Percentiles rank a stretch among this genome's conserved stretches.
phyloP scores from a whole-genome alignment of 2,797 vertebrate genomes.

The Perodicticus potto region DNA sequence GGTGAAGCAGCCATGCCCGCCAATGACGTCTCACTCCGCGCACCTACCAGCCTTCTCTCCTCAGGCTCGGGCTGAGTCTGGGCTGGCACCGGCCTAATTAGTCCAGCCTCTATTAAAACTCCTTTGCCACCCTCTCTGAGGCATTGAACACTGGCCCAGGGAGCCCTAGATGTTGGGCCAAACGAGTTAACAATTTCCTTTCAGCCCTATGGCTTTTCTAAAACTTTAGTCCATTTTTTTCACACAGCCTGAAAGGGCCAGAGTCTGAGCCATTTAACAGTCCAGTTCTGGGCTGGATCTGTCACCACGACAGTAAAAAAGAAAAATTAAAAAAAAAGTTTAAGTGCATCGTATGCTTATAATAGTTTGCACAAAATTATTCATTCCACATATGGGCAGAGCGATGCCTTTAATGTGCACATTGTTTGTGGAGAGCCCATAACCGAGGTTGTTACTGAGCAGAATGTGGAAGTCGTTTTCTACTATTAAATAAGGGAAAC shows the following conservation, averaged over 20 bases:
- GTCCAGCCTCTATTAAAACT: background rate
- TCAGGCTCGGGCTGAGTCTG: background rate
- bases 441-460: conserved; percentile 82
- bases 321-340: conserved; percentile 79
- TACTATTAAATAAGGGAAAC: conserved; percentile 89
- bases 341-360: conserved; percentile 86
- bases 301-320: conserved; percentile 88
- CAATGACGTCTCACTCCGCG: rapidly evolving
- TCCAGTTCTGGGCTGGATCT: conserved; percentile 88
- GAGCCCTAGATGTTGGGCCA: conserved; percentile 69
- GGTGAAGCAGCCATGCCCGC: background rate
- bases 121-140: background rate
- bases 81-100: conserved; percentile 40
- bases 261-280: conserved; percentile 85
- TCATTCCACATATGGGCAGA: conserved; percentile 87
- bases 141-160: background rate
- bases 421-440: conserved; percentile 85
- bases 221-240: conserved; percentile 85
- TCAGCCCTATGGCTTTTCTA: conserved; percentile 82
- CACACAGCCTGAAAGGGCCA: conserved; percentile 78
- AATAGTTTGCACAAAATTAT: conserved; percentile 88
- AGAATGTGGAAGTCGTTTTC: conserved; percentile 88
- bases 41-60: background rate
- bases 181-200: conserved; percentile 87
- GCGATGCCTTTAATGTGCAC: conserved; percentile 85